phyloP scores from a whole-genome alignment of 2,888 invertebrate genomes.

The Nymphalis polychloros region DNA sequence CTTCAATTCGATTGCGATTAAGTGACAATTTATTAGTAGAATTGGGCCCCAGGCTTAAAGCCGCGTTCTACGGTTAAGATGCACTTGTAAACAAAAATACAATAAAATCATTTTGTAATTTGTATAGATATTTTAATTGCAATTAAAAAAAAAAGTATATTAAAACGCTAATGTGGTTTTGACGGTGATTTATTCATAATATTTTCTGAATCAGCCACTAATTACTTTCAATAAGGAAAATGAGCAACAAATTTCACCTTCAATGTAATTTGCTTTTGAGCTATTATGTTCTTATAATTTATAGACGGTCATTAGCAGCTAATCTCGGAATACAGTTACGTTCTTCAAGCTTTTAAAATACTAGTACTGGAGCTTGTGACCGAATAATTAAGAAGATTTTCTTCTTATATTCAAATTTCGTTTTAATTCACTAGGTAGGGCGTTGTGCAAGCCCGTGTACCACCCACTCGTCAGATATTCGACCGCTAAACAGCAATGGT shows the following conservation, averaged over 20 bases:
- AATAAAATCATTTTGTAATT: too few species aligned
- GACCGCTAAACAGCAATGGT: too few species aligned
- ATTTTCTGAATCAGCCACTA: slow-evolving; percentile 14
- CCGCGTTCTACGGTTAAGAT: too few species aligned
- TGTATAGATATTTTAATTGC: too few species aligned
- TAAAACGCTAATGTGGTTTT: background rate
- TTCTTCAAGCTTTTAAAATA: background rate
- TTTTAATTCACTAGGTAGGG: too few species aligned
- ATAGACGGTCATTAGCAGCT: slow-evolving; percentile 26
- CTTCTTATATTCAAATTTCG: background rate
- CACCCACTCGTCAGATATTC: too few species aligned
- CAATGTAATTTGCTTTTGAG: slow-evolving; percentile 25
- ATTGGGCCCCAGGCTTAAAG: too few species aligned
- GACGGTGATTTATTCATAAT: background rate
- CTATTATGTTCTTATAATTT: slow-evolving; percentile 22
- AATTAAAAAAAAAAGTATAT: too few species aligned
- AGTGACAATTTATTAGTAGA: too few species aligned
- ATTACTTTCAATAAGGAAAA: slow-evolving; percentile 22
- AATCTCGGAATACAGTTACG: slow-evolving; percentile 4
- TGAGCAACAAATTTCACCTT: slow-evolving; percentile 23
- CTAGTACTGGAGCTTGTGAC: background rate
- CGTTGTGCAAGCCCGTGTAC: too few species aligned
- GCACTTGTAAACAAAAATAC: too few species aligned
- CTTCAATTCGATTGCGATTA: too few species aligned
- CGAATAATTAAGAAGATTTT: background rate